phyloP scores from a whole-genome alignment of 2,113 vertebrate genomes.

The Montifringilla adamsi region DNA sequence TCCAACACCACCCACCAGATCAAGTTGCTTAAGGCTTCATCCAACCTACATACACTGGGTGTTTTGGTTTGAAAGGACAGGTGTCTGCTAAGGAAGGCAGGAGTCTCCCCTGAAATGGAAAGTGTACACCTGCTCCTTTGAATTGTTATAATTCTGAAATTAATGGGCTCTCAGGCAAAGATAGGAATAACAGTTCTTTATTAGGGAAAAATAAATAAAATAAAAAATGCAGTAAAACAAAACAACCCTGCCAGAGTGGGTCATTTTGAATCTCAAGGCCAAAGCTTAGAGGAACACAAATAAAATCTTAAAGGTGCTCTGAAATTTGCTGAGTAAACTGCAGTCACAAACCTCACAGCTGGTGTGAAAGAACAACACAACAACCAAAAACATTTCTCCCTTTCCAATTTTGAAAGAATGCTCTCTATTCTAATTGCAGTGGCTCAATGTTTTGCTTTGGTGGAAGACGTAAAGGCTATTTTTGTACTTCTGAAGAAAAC shows the following conservation, averaged over 20 bases:
- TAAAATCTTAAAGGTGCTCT: background rate
- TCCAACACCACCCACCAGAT: background rate
- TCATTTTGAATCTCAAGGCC: background rate
- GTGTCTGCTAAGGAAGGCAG: no score
- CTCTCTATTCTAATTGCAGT: background rate
- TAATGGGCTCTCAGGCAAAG: no score
- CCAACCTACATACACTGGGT: background rate
- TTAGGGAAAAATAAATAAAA: background rate
- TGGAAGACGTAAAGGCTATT: background rate
- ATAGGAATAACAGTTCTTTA: background rate
- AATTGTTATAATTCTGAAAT: no score
- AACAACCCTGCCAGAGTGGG: no score
- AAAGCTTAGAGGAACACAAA: background rate
- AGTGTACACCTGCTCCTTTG: no score
- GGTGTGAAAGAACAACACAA: background rate
- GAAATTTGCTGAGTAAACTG: background rate
- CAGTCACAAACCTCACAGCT: background rate
- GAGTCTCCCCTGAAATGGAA: no score
- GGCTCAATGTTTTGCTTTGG: background rate
- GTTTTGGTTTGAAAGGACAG: no score
- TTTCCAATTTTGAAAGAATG: background rate
- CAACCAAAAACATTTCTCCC: background rate
- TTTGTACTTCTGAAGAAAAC: constrained; percentile 4
- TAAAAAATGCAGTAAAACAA: background rate
- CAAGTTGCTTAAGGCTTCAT: background rate